phyloP scores from a whole-genome alignment of 2,797 vertebrate species.

The Corythornis leucogaster region DNA sequence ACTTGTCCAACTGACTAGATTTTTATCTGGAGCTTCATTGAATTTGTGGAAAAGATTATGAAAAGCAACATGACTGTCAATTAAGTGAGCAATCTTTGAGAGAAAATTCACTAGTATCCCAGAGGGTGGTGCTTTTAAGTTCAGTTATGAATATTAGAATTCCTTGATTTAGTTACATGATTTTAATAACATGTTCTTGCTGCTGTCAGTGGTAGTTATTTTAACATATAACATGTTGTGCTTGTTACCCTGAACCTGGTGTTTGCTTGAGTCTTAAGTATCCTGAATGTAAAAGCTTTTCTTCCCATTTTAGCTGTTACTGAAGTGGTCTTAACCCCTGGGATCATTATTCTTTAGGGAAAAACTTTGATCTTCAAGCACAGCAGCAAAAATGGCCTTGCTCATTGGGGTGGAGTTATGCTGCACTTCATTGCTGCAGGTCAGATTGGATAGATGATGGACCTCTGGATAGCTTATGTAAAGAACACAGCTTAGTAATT shows the following conservation, averaged over 20 bases:
- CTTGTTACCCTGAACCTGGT: not conserved
- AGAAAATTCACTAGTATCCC: not conserved
- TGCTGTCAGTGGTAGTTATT: not conserved
- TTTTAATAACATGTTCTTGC: not conserved
- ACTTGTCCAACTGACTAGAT: constrained; percentile 53
- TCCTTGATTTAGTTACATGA: constrained; percentile 2
- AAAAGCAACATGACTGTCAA: constrained; percentile 23
- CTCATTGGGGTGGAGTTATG: not conserved
- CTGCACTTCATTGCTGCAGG: not conserved
- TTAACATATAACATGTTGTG: not conserved
- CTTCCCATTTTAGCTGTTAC: not conserved
- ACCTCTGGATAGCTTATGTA: constrained; percentile 1
- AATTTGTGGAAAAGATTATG: constrained; percentile 49
- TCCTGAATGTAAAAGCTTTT: not conserved
- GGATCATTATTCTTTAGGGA: not conserved
- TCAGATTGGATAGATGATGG: not conserved
- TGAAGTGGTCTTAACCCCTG: not conserved
- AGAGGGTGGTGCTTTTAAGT: constrained; percentile 7
- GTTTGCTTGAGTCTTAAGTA: not conserved
- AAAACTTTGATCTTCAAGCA: constrained; percentile 3
- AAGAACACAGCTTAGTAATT: not conserved
- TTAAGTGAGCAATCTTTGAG: constrained; percentile 38
- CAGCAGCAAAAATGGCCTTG: not conserved
- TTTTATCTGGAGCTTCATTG: constrained; percentile 48
- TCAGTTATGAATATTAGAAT: constrained; percentile 4